A percentile compares a stretch with the other conserved stretches of the same genome.
These are phyloP conservation scores for Heliconius cydno DNA, from an alignment of 2,888 invertebrate genomes.

Conservation along the genomic window DNA sequence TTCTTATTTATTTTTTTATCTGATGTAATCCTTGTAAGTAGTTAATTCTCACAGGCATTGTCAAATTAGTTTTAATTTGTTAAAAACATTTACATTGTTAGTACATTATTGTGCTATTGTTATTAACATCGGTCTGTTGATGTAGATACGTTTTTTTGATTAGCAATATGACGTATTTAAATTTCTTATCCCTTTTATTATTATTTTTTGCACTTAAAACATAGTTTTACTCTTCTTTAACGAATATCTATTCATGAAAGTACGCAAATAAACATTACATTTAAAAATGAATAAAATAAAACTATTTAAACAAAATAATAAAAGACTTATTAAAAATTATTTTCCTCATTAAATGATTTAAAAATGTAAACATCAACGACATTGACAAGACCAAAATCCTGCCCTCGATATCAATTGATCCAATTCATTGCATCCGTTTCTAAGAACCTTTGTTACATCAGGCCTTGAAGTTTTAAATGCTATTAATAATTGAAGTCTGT, in stretches of 20 bases:
- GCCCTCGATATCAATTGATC: slow-evolving; percentile 55
- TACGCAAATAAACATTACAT: too few species aligned
- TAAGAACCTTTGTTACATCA: slow-evolving; percentile 47
- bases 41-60: background rate
- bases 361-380: background rate
- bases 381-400: slow-evolving; percentile 41
- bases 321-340: too few species aligned
- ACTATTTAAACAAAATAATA: too few species aligned
- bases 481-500: slow-evolving; percentile 30
- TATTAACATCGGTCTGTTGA: background rate
- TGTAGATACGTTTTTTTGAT: too few species aligned
- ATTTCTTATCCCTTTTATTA: too few species aligned
- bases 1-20: background rate
- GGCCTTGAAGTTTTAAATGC: slow-evolving; percentile 42
- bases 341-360: slow-evolving; percentile 1
- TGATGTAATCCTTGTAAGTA: background rate
- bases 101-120: background rate
- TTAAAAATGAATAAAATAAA: too few species aligned
- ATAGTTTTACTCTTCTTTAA: too few species aligned
- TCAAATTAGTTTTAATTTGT: background rate
- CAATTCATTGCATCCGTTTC: slow-evolving; percentile 58
- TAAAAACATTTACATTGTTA: background rate
- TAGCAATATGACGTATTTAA: too few species aligned
- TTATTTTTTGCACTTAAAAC: too few species aligned
- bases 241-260: too few species aligned